Percentiles rank a stretch among this genome's conserved stretches.
Conservation (phyloP, 2,797 vertebrate species). For the Smutsia temminckii region DNA sequence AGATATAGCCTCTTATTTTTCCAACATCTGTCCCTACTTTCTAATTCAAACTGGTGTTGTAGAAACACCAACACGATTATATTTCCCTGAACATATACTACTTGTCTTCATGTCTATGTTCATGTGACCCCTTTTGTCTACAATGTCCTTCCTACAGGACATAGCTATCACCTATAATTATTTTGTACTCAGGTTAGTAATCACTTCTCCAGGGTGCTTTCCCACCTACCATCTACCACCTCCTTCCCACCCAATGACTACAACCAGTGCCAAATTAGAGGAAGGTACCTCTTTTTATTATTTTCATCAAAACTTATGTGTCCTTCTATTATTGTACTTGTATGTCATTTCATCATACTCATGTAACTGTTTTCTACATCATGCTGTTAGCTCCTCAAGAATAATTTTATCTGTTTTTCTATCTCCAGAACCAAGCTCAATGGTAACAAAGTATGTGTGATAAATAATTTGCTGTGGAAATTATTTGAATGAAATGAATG, state of each 20-base stretch:
- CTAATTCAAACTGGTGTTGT: background rate
- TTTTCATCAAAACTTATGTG: background rate
- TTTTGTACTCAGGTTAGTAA: background rate
- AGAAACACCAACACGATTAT: background rate
- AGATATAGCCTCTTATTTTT: background rate
- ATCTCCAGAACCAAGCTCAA: background rate
- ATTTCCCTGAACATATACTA: background rate
- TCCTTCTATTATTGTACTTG: background rate
- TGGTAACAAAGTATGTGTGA: background rate
- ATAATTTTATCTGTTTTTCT: background rate
- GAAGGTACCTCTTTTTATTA: background rate
- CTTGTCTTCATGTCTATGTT: background rate
- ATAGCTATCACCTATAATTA: background rate
- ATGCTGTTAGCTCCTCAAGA: background rate
- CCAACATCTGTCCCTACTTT: background rate
- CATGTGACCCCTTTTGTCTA: background rate
- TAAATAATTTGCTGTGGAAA: background rate
- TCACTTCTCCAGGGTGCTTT: background rate
- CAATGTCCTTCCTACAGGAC: background rate
- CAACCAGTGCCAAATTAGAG: background rate
- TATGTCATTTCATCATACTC: background rate
- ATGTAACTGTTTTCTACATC: background rate
- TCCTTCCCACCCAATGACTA: too few species aligned
- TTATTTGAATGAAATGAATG: background rate
- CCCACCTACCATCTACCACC: background rate